Evolutionary conservation across 2,888 invertebrate genomes (phyloP).

Genomic region (Suillia variegata): DNA sequence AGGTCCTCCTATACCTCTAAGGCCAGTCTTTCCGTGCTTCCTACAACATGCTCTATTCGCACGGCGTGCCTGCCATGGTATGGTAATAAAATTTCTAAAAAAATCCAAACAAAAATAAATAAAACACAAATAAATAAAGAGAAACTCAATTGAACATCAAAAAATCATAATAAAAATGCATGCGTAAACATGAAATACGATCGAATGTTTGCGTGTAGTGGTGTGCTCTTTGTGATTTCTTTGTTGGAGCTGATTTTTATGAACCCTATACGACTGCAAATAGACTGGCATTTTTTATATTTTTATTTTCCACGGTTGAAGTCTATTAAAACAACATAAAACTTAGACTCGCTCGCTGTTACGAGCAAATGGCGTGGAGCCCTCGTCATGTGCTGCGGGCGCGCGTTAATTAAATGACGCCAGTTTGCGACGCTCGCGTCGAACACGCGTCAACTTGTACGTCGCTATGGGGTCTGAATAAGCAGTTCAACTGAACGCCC

Average conservation of each 20-base stretch:
- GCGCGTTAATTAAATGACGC: constrained; percentile 49
- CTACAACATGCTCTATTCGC: too few relatives aligned
- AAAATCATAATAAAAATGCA: constrained; percentile 49
- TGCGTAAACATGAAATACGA: constrained; percentile 53
- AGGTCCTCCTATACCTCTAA: background rate
- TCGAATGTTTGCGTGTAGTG: constrained; percentile 24
- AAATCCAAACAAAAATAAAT: constrained; percentile 34
- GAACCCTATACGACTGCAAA: background rate
- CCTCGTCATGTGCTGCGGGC: constrained; percentile 22
- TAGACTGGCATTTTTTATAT: background rate
- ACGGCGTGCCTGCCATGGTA: too few relatives aligned
- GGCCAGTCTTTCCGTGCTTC: constrained; percentile 11
- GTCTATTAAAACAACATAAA: constrained; percentile 53
- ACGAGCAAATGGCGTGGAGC: constrained; percentile 29
- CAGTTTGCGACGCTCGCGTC: constrained; percentile 28
- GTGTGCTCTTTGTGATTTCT: background rate
- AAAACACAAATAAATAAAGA: constrained; percentile 18
- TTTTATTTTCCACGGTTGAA: constrained; percentile 9
- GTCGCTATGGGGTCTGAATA: too few relatives aligned
- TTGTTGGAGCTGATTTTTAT: background rate
- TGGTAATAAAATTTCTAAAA: constrained; percentile 34
- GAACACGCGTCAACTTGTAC: constrained; percentile 44
- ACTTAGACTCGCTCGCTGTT: constrained; percentile 39
- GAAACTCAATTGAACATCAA: constrained; percentile 18
- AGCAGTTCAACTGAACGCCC: too few relatives aligned